A percentile compares a stretch with the other conserved stretches of the same genome.
Evolutionary conservation across 2,113 vertebrate genomes (phyloP).

Genomic region (Rhombomys opimus): DNA sequence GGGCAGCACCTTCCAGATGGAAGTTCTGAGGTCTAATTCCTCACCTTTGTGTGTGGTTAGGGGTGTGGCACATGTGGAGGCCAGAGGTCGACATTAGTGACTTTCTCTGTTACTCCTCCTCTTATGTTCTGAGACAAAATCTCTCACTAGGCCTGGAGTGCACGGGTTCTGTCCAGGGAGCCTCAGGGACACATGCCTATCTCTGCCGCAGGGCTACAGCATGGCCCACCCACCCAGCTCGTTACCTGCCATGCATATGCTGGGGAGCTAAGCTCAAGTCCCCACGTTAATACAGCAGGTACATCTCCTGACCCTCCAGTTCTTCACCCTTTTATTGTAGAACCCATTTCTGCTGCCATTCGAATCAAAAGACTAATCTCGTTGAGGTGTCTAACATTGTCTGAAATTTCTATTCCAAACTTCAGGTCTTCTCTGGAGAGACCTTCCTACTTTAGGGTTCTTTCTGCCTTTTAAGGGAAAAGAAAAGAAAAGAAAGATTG

Average conservation of each 20-base stretch:
- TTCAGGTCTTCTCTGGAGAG: neutral
- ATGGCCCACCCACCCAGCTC: too few species aligned
- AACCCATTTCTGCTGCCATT: neutral
- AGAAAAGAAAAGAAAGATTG: neutral
- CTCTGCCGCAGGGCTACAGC: too few species aligned
- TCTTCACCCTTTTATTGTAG: neutral
- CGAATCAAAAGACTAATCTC: neutral
- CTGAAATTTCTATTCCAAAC: conserved; percentile 34
- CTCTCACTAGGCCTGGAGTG: neutral
- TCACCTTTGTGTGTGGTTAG: neutral
- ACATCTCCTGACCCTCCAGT: neutral
- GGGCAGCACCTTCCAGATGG: neutral
- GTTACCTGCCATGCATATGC: neutral
- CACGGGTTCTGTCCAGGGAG: neutral
- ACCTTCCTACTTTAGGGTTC: neutral
- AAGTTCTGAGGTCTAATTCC: neutral
- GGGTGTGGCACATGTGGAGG: neutral
- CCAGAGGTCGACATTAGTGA: neutral
- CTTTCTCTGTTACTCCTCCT: neutral
- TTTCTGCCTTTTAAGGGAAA: conserved; percentile 23
- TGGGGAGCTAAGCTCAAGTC: neutral
- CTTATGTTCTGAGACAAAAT: neutral
- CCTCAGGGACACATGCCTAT: neutral
- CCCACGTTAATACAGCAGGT: neutral
- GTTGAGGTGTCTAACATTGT: neutral